Conservation (phyloP, 2,888 invertebrate species). For the Drosophila siamana region DNA sequence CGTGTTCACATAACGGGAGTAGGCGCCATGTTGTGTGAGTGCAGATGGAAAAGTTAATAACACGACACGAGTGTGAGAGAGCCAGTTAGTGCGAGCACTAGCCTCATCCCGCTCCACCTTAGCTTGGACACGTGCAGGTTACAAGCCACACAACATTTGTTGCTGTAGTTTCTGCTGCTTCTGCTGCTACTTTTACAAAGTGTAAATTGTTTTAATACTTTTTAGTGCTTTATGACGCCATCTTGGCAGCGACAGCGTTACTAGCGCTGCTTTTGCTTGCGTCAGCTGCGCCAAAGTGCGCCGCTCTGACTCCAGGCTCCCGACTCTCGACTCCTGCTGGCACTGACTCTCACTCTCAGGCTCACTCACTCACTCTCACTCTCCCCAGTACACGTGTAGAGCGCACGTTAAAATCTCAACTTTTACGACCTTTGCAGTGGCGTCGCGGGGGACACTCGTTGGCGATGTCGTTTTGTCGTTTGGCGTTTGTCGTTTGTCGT, state of each 20-base stretch:
- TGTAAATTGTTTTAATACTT: conserved; percentile 84
- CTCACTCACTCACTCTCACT: conserved; percentile 17
- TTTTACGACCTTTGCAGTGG: conserved; percentile 77
- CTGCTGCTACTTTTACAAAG: conserved; percentile 73
- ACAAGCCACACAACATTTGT: conserved; percentile 70
- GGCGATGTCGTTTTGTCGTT: conserved; percentile 16
- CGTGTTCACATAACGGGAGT: conserved; percentile 4
- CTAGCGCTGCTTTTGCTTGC: conserved; percentile 40
- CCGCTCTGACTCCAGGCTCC: conserved; percentile 35
- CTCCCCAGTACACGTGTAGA: conserved; percentile 77
- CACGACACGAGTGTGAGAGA: conserved; percentile 34
- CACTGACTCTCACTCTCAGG: conserved; percentile 34
- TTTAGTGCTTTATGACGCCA: conserved; percentile 77
- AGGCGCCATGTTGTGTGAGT: conserved; percentile 57
- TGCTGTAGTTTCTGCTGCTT: conserved; percentile 42
- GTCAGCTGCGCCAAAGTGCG: conserved; percentile 71
- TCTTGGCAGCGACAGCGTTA: conserved; percentile 58
- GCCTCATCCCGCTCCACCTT: conserved; percentile 8
- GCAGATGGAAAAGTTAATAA: conserved; percentile 54
- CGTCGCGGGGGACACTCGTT: conserved; percentile 37
- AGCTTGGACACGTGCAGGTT: conserved; percentile 61
- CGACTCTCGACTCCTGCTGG: too few relatives aligned
- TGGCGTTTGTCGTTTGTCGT: conserved; percentile 26
- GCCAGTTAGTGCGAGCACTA: neutral
- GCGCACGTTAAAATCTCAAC: conserved; percentile 81